Base-by-base conservation (phyloP, 2,113 vertebrate genomes). In the Menidia beryllina region DNA sequence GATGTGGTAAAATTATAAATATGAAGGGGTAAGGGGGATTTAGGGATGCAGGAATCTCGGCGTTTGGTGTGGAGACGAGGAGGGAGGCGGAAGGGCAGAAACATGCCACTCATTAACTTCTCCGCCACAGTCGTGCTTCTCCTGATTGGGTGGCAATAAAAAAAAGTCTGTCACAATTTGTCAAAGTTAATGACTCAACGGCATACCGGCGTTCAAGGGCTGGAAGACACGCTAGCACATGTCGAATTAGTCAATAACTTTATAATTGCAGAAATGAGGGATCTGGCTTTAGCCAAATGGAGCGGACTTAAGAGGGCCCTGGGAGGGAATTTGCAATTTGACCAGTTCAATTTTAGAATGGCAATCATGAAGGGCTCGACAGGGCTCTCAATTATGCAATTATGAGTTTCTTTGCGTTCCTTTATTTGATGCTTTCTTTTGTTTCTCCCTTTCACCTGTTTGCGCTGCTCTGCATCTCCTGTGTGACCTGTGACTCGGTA, bases 1-100 rank as follows among this genome's bases (percentile, higher is more conserved):
- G 97, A 99, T 98, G 97, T 98, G 97, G 97, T 98, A 96, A 97
- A 98, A 97, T 96, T 95, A 97, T 96, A 97, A 96, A 96, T 97
- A 95, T 96, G 95, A 93, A 95, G 93, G 94, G 94, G 93, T 41
- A 61, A 41, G 65, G 38, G 77, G 71, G 45, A 19, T 72, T 69
- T 69, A 62, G 92, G 93, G 47, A 70, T 92, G 93, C 57, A 88
- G 86, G 84, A 80, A 88, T 89, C 73, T 72, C 27, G 76, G 82
- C 64, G 94, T 93, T 95, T 58, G 49, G 75, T 67, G 15, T 49
- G 66, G 69, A 52, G 70, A 43, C 54, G 49, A 47, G 45, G 62
- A 17, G 21, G 48, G 23, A 43, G 65, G 50, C 48, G 56, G 68
- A 62, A 55, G 92, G 92, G 89, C 92, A 88, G 94, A 91, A 94